These are phyloP conservation scores for Amorpha juglandis DNA, from an alignment of 2,888 invertebrate species.

Conservation along the genomic window DNA sequence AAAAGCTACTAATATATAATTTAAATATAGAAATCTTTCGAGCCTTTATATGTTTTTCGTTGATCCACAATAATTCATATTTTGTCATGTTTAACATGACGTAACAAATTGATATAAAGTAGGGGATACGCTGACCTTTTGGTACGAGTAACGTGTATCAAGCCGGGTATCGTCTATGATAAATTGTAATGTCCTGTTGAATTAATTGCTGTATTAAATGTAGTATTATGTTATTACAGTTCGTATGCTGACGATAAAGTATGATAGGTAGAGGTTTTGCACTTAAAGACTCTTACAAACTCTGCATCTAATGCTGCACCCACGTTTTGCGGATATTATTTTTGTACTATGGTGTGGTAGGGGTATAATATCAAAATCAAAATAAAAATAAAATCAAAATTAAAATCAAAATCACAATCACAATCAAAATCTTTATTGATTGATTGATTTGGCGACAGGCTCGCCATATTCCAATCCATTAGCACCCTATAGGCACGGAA, in stretches of 20 bases:
- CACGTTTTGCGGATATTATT: too few species aligned
- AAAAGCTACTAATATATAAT: background rate
- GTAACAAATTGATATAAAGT: slow-evolving; percentile 20
- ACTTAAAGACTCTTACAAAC: too few species aligned
- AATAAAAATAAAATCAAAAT: too few species aligned
- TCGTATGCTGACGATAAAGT: background rate
- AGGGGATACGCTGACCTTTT: slow-evolving; percentile 13
- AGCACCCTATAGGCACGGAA: too few species aligned
- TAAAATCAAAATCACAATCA: too few species aligned
- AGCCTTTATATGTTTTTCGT: background rate
- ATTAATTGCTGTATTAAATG: slow-evolving; percentile 4
- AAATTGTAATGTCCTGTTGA: background rate
- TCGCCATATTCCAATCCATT: too few species aligned
- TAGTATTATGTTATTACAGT: background rate
- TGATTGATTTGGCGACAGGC: too few species aligned
- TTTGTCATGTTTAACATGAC: slow-evolving; percentile 10
- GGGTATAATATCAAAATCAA: too few species aligned
- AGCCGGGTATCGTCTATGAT: background rate
- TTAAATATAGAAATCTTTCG: background rate
- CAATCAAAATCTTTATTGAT: too few species aligned
- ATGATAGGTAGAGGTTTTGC: too few species aligned
- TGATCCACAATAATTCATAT: slow-evolving; percentile 1
- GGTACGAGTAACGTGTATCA: background rate
- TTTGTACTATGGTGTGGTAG: too few species aligned
- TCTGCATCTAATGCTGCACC: too few species aligned